A percentile compares a stretch with the other conserved stretches of the same genome.
These are phyloP conservation scores for Thunnus albacares DNA, from an alignment of 2,797 vertebrate genomes.

Conservation along the genomic window DNA sequence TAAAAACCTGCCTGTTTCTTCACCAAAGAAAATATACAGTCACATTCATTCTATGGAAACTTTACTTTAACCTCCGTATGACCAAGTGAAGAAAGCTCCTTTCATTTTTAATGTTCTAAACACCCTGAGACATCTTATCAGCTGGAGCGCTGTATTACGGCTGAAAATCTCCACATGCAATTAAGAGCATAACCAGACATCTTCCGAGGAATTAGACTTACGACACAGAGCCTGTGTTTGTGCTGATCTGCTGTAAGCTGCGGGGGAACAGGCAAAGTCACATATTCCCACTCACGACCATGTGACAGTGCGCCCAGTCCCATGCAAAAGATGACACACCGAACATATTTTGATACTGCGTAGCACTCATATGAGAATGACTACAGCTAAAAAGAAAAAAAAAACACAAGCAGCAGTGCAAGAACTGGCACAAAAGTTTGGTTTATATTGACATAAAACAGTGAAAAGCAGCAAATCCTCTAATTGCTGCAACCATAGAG, in stretches of 20 bases:
- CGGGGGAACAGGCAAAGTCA: slow-evolving; percentile 12
- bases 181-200: slow-evolving; percentile 19
- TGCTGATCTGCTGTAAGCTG: slow-evolving; percentile 51
- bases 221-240: slow-evolving; percentile 29
- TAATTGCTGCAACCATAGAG: too few relatives aligned
- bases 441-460: too few relatives aligned
- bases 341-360: slow-evolving; percentile 8
- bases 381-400: slow-evolving; percentile 9
- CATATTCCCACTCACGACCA: slow-evolving; percentile 37
- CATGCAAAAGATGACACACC: slow-evolving; percentile 20
- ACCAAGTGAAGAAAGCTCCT: neutral
- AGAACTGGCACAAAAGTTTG: slow-evolving; percentile 10
- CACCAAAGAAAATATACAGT: neutral
- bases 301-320: slow-evolving; percentile 26
- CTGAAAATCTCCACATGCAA: slow-evolving; percentile 22
- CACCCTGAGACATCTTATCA: neutral
- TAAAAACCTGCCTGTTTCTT: neutral
- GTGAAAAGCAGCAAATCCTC: too few relatives aligned
- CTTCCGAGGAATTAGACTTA: slow-evolving; percentile 24
- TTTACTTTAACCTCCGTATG: neutral
- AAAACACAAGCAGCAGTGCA: neutral
- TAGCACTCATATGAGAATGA: neutral
- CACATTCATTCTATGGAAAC: neutral
- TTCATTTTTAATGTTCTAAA: neutral
- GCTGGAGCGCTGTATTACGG: neutral